Evolutionary conservation across 2,797 vertebrate species (phyloP).

Genomic region (Gymnodraco acuticeps): DNA sequence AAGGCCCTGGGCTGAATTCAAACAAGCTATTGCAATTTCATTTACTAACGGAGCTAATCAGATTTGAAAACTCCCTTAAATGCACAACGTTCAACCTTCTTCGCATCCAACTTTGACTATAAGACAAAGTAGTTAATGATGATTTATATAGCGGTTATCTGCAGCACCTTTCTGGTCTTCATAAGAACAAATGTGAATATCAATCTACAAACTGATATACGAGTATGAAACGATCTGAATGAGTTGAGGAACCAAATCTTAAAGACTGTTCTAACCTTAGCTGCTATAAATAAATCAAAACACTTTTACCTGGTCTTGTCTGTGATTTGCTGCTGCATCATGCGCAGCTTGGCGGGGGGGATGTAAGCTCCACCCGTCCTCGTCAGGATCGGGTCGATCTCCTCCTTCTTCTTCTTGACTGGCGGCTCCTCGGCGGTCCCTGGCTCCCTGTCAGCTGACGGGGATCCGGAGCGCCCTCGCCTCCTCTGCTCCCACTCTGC

Average conservation of each 20-base stretch:
- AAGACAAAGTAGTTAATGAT: background rate
- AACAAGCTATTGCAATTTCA: too few relatives aligned
- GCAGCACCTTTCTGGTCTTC: too few relatives aligned
- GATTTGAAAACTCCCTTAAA: background rate
- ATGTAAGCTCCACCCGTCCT: slow-evolving; percentile 97
- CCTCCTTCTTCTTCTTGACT: slow-evolving; percentile 95
- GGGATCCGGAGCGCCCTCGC: slow-evolving; percentile 83
- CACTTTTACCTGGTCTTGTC: slow-evolving; percentile 92
- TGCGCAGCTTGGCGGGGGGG: slow-evolving; percentile 94
- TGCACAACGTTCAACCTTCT: background rate
- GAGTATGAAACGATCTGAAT: too few relatives aligned
- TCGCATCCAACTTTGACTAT: background rate
- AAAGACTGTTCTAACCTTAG: too few relatives aligned
- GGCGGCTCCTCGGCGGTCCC: slow-evolving; percentile 80
- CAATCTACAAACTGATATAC: too few relatives aligned
- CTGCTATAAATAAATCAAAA: background rate
- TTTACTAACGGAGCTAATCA: background rate
- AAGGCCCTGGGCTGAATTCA: too few relatives aligned
- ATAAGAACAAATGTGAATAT: too few relatives aligned
- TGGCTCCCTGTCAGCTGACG: slow-evolving; percentile 73
- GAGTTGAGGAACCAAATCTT: too few relatives aligned
- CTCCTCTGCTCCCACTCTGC: slow-evolving; percentile 73
- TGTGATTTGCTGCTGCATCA: slow-evolving; percentile 98
- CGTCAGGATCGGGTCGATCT: slow-evolving; percentile 94
- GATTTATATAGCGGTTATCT: background rate